A percentile compares a stretch with the other conserved stretches of the same genome.
phyloP scores from a whole-genome alignment of 2,888 invertebrate genomes.

The Chrysomela aeneicollis region DNA sequence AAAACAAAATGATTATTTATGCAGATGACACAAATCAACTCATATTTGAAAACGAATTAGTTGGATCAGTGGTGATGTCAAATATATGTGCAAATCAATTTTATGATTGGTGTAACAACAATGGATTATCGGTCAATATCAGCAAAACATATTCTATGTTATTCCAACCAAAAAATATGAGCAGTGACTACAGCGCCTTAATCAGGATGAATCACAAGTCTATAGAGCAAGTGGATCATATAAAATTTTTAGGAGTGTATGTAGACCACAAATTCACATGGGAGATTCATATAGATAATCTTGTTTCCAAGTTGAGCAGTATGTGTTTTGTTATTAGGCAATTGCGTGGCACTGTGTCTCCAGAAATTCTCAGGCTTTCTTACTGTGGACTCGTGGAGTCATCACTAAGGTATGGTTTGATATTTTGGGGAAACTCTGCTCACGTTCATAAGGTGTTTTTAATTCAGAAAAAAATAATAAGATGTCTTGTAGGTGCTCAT shows the following conservation, averaged over 20 bases:
- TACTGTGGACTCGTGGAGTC: neutral
- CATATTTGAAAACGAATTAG: neutral
- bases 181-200: neutral
- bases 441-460: neutral
- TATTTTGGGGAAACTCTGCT: too few relatives aligned
- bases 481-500: neutral
- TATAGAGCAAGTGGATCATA: neutral
- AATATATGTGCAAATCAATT: neutral
- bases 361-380: neutral
- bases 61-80: neutral
- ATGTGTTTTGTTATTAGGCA: neutral
- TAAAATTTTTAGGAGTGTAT: neutral
- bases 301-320: neutral
- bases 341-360: neutral
- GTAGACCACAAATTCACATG: neutral
- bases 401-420: too few relatives aligned
- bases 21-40: neutral
- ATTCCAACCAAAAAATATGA: neutral
- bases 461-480: neutral
- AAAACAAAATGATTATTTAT: neutral
- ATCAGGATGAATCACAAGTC: neutral
- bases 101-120: neutral
- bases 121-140: neutral
- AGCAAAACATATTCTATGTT: neutral
- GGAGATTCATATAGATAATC: neutral